Percentiles rank a stretch among this genome's conserved stretches.
These are phyloP conservation scores for Sminthurides aquaticus DNA, from an alignment of 2,888 invertebrate species.

Conservation along the genomic window DNA sequence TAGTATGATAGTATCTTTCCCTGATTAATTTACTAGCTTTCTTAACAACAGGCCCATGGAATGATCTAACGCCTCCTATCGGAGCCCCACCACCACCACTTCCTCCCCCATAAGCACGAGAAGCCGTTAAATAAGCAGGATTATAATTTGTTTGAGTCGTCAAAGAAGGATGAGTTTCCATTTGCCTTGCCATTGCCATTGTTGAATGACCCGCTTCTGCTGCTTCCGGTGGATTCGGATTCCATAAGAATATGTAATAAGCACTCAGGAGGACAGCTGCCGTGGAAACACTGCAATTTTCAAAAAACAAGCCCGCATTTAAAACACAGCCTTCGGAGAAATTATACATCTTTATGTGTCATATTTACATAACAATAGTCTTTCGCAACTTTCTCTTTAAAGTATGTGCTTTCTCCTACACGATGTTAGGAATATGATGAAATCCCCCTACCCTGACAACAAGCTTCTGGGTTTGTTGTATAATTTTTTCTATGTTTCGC, in stretches of 20 bases:
- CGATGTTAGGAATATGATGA: too few relatives aligned
- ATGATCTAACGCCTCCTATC: not conserved
- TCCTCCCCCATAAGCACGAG: not conserved
- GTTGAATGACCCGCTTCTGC: not conserved
- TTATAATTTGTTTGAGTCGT: not conserved
- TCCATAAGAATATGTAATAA: slow-evolving; percentile 51
- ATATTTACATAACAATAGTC: too few relatives aligned
- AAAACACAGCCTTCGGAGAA: too few relatives aligned
- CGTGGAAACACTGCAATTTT: slow-evolving; percentile 47
- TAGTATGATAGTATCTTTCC: not conserved
- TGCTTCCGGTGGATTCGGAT: slow-evolving; percentile 43
- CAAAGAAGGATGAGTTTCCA: not conserved
- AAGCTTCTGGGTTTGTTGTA: too few relatives aligned
- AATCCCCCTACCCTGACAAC: too few relatives aligned
- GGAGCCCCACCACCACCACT: not conserved
- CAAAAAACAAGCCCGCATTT: too few relatives aligned
- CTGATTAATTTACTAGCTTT: not conserved
- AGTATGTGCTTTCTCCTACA: too few relatives aligned
- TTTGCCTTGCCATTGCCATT: slow-evolving; percentile 7
- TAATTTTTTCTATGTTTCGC: too few relatives aligned
- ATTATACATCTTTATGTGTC: too few relatives aligned
- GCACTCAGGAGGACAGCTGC: slow-evolving; percentile 51
- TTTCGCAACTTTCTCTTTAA: too few relatives aligned
- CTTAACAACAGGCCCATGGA: not conserved
- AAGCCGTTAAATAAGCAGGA: not conserved